A percentile compares a stretch with the other conserved stretches of the same genome.
These are phyloP conservation scores for Cossypha niveicapilla DNA, from an alignment of 2,797 vertebrate genomes.

Conservation along the genomic window DNA sequence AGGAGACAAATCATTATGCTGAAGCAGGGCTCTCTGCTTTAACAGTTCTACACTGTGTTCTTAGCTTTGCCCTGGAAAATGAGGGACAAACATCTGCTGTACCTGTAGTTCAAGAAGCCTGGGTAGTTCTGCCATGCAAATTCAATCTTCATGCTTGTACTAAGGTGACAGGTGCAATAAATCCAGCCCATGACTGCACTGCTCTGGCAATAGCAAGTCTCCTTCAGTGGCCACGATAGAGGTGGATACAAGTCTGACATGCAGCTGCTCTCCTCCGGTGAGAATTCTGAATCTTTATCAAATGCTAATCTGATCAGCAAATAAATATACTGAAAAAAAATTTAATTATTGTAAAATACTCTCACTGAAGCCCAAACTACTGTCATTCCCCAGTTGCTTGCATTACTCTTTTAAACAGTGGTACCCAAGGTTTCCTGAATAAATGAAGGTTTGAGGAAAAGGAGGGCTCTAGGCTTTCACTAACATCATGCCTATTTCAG, in stretches of 20 bases:
- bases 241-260: not conserved
- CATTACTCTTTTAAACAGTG: not conserved
- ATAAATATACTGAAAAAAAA: not conserved
- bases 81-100: not conserved
- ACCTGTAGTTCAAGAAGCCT: rapidly evolving
- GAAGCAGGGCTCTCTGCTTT: not conserved
- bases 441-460: not conserved
- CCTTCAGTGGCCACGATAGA: not conserved
- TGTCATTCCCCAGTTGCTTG: not conserved
- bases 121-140: not conserved
- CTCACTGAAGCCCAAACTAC: not conserved
- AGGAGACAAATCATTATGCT: not conserved
- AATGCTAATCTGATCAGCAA: not conserved
- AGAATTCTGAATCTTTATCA: not conserved
- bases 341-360: not conserved
- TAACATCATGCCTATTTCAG: not conserved
- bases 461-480: not conserved
- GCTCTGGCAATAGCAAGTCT: not conserved
- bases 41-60: not conserved
- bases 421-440: not conserved
- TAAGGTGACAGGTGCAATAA: not conserved
- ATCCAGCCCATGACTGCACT: not conserved
- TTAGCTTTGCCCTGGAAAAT: not conserved
- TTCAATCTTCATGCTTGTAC: not conserved
- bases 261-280: not conserved